Evolutionary conservation across 1,140 invertebrate species (phyloP), one percentile per base, ranked within the genome.

Genomic region (Leptonema lineaticorne): DNA sequence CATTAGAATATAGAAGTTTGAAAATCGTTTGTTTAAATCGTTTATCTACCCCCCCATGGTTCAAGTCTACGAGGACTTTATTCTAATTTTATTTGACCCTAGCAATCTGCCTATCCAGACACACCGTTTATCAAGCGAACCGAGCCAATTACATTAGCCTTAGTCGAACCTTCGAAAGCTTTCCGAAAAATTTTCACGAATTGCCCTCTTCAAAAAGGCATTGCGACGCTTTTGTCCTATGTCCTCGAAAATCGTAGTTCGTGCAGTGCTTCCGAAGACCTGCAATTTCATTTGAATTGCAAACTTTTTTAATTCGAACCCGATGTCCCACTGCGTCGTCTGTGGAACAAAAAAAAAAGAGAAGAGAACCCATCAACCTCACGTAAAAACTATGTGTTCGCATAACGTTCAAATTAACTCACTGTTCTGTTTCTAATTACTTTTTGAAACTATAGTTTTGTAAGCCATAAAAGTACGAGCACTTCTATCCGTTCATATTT

Each of bases 101-200:
- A 45, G 45, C 59, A 62, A 64, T 50, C 62, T 64, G 62, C 62
- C 22, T 26, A 14, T n/a, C 27, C 45, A 46, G 62, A 64, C 62
- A 64, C 50, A 37, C 50, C 62, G 62, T 64, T 64, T 29, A 64
- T 64, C 62, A 46, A 11, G 24, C 62, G 29, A 22, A 64, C 18
- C 14, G 28, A 26, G 46, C 62, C 62, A 64, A 64, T 64, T 64
- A 64, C 62, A 64, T 64, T 64, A 64, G 20, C 62, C n/a, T n/a
- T n/a, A n/a, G n/a, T n/a, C n/a, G n/a, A 62, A n/a, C 4, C 6
- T 37, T 41, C 58, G n/a, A n/a, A n/a, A 58, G 6, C 33, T 6
- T 46, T 46, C 45, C 45, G 18, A 26, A 64, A 45, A 64, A 46
- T 64, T 28, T 64, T 41, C 24, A 50, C 29, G n/a, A n/a, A 14